phyloP scores from a whole-genome alignment of 2,888 invertebrate genomes.

The Lasioglossum zephyrum region DNA sequence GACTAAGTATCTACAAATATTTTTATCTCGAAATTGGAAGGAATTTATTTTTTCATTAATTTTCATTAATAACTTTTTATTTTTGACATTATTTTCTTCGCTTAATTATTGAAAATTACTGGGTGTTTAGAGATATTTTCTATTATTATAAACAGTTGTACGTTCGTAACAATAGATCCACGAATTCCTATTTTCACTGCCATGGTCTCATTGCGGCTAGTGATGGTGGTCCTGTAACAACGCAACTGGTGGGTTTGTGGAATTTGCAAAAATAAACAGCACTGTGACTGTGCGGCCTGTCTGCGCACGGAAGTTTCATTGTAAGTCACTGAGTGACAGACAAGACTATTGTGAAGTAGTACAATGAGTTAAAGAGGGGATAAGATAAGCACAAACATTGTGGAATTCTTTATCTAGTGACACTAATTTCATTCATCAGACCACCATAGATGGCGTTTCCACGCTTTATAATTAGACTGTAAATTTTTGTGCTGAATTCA shows the following conservation, averaged over 20 bases:
- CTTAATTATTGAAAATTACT: neutral
- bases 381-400: neutral
- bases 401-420: neutral
- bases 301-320: neutral
- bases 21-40: no score
- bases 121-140: neutral
- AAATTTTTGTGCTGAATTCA: neutral
- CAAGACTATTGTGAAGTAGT: neutral
- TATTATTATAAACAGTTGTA: neutral
- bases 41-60: no score
- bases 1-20: neutral
- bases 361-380: conserved; percentile 5
- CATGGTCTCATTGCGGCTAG: neutral
- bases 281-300: neutral
- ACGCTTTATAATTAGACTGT: neutral
- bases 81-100: no score
- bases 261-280: conserved; percentile 7
- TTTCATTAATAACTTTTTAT: no score
- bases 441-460: neutral
- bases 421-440: neutral
- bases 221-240: neutral
- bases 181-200: neutral
- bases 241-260: neutral
- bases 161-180: neutral
- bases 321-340: neutral